Conservation (phyloP, 2,888 invertebrate species). For the Deroplatys truncata region DNA sequence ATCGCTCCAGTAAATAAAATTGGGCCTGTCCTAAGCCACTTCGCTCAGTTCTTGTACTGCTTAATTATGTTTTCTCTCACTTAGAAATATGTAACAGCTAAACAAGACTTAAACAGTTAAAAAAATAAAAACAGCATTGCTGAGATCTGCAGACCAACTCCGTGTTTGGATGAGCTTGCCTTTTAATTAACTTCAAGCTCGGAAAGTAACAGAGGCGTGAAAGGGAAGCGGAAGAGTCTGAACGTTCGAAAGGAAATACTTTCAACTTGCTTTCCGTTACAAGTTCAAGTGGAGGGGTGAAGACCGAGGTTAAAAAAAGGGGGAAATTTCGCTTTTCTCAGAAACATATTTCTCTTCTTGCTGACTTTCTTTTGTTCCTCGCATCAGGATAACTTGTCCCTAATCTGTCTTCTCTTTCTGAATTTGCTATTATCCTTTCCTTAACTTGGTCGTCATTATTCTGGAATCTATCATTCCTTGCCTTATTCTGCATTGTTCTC, state of each 20-base stretch:
- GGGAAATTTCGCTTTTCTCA: background rate
- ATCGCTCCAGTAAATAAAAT: too few relatives aligned
- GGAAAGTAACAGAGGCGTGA: background rate
- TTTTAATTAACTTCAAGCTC: too few relatives aligned
- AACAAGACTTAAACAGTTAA: too few relatives aligned
- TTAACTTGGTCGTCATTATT: background rate
- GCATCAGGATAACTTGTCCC: background rate
- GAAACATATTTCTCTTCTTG: background rate
- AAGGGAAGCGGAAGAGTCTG: background rate
- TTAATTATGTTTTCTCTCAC: too few relatives aligned
- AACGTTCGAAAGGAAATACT: background rate
- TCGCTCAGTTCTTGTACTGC: too few relatives aligned
- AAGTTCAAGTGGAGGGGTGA: background rate
- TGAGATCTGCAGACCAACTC: background rate
- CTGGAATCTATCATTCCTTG: background rate
- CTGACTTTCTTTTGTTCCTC: background rate
- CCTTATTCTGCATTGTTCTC: background rate
- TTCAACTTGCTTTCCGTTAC: background rate
- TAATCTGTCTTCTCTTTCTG: background rate
- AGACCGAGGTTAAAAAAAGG: background rate
- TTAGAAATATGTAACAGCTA: too few relatives aligned
- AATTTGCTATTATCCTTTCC: background rate
- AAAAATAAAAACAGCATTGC: too few relatives aligned
- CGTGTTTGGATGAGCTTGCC: too few relatives aligned
- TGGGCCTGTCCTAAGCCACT: too few relatives aligned